These are phyloP conservation scores for Hemicordylus capensis DNA, from an alignment of 2,113 vertebrate genomes.

Conservation along the genomic window DNA sequence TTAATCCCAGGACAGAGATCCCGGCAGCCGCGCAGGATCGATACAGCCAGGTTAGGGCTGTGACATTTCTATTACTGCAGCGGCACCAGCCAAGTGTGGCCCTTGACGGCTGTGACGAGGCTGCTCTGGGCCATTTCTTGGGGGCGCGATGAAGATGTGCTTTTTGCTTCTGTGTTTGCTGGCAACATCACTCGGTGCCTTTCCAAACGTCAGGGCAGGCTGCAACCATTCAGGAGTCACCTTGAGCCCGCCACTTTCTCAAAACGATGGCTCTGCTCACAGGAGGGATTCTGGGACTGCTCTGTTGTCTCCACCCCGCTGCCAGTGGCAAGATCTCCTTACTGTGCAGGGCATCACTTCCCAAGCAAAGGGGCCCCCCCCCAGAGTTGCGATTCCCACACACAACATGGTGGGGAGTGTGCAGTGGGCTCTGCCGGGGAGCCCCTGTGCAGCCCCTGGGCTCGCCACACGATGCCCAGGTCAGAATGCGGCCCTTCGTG, in stretches of 20 bases:
- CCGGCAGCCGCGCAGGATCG: constrained; percentile 53
- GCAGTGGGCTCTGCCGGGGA: background rate
- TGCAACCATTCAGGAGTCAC: no score
- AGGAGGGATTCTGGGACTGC: no score
- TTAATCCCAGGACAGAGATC: constrained; percentile 54
- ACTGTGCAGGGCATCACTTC: background rate
- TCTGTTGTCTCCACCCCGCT: no score
- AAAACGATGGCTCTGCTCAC: background rate
- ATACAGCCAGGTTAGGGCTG: constrained; percentile 56
- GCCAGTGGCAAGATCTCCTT: background rate
- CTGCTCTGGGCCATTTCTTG: background rate
- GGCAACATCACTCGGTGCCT: background rate
- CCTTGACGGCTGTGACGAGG: background rate
- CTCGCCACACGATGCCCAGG: no score
- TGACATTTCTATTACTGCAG: constrained; percentile 55
- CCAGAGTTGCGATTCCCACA: background rate
- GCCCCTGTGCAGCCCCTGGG: background rate
- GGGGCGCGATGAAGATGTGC: no score
- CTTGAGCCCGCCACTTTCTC: no score
- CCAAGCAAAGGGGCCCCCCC: background rate
- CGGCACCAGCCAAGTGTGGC: background rate
- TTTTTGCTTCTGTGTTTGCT: background rate
- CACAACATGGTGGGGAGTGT: background rate
- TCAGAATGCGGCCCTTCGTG: no score
- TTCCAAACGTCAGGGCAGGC: no score